Evolutionary conservation across 2,888 invertebrate species (phyloP).

Genomic region (Dolichomitus sp.): DNA sequence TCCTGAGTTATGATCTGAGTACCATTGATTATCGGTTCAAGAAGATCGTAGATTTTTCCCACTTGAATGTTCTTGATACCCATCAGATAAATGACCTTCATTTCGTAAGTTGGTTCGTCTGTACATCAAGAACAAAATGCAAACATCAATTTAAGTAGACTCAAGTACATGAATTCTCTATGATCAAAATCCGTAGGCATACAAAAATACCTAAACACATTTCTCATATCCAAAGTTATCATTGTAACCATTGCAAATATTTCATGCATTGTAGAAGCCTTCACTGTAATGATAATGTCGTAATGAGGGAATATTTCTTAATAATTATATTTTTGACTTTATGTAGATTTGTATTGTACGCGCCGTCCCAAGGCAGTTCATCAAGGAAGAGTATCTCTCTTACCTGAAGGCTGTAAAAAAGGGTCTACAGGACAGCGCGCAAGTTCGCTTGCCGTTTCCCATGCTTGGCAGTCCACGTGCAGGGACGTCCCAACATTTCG

Average conservation of each 20-base stretch:
- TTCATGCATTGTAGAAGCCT: too few species aligned
- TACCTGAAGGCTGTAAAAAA: background rate
- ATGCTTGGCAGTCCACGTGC: too few species aligned
- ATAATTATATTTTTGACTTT: background rate
- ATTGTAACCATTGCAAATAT: too few species aligned
- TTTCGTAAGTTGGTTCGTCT: slow-evolving; percentile 78
- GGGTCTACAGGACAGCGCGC: background rate
- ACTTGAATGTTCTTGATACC: slow-evolving; percentile 86
- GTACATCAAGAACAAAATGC: slow-evolving; percentile 21
- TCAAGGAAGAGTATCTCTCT: background rate
- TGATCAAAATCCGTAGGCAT: background rate
- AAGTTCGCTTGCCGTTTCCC: background rate
- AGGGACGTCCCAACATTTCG: background rate
- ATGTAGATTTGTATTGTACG: background rate
- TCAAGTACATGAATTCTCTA: too few species aligned
- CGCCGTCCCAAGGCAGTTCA: background rate
- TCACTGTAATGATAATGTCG: too few species aligned
- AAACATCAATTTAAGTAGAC: background rate
- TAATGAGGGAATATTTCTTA: too few species aligned
- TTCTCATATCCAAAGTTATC: too few species aligned
- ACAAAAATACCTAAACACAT: too few species aligned
- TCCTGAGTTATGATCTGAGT: slow-evolving; percentile 75
- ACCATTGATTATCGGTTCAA: slow-evolving; percentile 85
- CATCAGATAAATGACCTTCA: slow-evolving; percentile 85
- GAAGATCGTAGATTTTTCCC: slow-evolving; percentile 81